Conservation (phyloP, 2,888 invertebrate species). For the Caprella mutica region DNA sequence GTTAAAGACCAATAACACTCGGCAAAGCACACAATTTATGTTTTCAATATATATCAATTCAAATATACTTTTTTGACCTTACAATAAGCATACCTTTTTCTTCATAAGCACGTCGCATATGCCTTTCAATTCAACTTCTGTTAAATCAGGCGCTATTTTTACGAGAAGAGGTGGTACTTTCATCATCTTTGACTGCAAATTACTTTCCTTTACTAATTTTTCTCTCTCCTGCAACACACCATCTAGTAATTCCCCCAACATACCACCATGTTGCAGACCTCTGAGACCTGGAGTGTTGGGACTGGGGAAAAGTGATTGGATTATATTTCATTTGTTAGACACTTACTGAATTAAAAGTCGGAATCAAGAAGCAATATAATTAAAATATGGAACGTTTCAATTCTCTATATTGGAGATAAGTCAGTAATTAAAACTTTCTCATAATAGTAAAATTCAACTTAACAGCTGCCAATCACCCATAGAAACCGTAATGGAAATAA, state of each 20-base stretch:
- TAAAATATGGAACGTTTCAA: too few species aligned
- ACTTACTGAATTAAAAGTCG: too few species aligned
- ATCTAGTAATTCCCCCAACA: slow-evolving; percentile 56
- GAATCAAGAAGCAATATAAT: too few species aligned
- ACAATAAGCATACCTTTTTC: slow-evolving; percentile 37
- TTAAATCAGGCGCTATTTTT: slow-evolving; percentile 87
- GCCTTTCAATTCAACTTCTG: slow-evolving; percentile 59
- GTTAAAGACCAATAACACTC: background rate
- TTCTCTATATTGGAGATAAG: too few species aligned
- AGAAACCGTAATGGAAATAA: too few species aligned
- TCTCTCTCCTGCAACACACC: slow-evolving; percentile 35
- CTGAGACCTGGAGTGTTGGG: slow-evolving; percentile 92
- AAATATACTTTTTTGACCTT: too few species aligned
- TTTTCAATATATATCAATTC: too few species aligned
- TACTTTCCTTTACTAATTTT: too few species aligned
- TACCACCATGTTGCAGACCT: slow-evolving; percentile 63
- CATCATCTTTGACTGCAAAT: slow-evolving; percentile 38
- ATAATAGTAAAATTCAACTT: too few species aligned
- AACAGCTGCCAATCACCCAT: too few species aligned
- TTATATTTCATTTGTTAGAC: background rate
- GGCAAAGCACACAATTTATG: background rate
- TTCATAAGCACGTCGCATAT: slow-evolving; percentile 57
- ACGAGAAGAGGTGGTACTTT: slow-evolving; percentile 68
- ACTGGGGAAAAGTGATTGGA: slow-evolving; percentile 46
- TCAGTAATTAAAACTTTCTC: too few species aligned